phyloP scores from a whole-genome alignment of 30 jellyfish, hydroid and myxozoan genomes.

The Clytia hemisphaerica region DNA sequence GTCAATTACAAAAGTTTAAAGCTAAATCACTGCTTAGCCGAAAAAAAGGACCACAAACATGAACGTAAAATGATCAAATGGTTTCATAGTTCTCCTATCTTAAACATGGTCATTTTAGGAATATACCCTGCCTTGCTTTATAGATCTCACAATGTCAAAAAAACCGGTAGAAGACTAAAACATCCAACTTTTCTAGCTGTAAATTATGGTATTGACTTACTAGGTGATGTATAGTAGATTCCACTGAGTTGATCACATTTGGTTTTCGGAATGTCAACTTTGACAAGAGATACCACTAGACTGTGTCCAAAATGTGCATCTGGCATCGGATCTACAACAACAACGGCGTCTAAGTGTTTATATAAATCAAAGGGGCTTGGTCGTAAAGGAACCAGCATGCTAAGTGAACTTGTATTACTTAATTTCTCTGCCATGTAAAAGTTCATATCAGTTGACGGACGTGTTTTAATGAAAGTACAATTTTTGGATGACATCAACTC shows the following conservation, averaged over 20 bases:
- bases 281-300: conserved; percentile 49
- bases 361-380: conserved; percentile 51
- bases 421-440: conserved; percentile 47
- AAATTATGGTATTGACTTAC: too few species aligned
- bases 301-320: conserved; percentile 97
- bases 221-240: background rate
- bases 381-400: conserved; percentile 22
- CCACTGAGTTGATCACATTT: conserved; percentile 12
- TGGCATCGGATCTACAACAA: conserved; percentile 88
- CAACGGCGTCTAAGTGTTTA: conserved; percentile 55
- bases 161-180: too few species aligned
- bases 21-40: too few species aligned
- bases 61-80: too few species aligned
- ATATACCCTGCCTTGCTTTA: too few species aligned
- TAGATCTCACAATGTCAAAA: too few species aligned
- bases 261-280: conserved; percentile 24
- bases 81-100: too few species aligned
- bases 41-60: too few species aligned
- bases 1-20: too few species aligned
- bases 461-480: conserved; percentile 49
- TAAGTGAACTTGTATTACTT: background rate
- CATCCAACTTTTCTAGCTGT: too few species aligned
- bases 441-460: conserved; percentile 40
- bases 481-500: conserved; percentile 50
- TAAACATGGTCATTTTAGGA: too few species aligned